Evolutionary conservation across 2,888 invertebrate species (phyloP).

Genomic region (Cetonia aurata): DNA sequence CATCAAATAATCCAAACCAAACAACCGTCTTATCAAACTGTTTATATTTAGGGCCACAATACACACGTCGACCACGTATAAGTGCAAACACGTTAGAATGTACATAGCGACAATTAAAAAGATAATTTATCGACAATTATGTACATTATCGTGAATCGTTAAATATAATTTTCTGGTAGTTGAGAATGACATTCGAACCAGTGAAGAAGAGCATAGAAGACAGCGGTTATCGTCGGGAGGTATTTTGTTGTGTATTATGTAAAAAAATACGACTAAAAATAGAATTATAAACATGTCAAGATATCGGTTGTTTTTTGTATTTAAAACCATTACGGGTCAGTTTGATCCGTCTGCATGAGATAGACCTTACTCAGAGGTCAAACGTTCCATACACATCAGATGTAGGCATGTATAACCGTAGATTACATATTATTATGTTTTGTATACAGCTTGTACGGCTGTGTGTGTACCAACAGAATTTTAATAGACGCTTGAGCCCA

Average conservation of each 20-base stretch:
- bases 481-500: slow-evolving; percentile 9
- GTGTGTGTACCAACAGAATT: slow-evolving; percentile 3
- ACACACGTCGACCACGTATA: slow-evolving; percentile 11
- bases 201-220: slow-evolving; percentile 24
- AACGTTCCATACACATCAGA: slow-evolving; percentile 43
- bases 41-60: slow-evolving; percentile 26
- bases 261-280: slow-evolving; percentile 41
- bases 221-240: slow-evolving; percentile 24
- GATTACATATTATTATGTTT: slow-evolving; percentile 27
- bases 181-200: slow-evolving; percentile 29
- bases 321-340: slow-evolving; percentile 52
- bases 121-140: slow-evolving; percentile 35
- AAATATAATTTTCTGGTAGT: slow-evolving; percentile 42
- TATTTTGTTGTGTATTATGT: slow-evolving; percentile 39
- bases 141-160: slow-evolving; percentile 30
- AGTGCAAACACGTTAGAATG: slow-evolving; percentile 23
- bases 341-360: slow-evolving; percentile 57
- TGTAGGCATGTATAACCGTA: slow-evolving; percentile 14
- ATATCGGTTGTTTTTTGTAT: slow-evolving; percentile 42
- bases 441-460: slow-evolving; percentile 7
- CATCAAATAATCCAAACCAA: slow-evolving; percentile 39
- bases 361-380: slow-evolving; percentile 51
- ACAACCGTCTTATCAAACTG: slow-evolving; percentile 33
- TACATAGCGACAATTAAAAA: slow-evolving; percentile 32
- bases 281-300: slow-evolving; percentile 44